phyloP scores from a whole-genome alignment of 1,140 invertebrate genomes.

The Trichonephila clavata region DNA sequence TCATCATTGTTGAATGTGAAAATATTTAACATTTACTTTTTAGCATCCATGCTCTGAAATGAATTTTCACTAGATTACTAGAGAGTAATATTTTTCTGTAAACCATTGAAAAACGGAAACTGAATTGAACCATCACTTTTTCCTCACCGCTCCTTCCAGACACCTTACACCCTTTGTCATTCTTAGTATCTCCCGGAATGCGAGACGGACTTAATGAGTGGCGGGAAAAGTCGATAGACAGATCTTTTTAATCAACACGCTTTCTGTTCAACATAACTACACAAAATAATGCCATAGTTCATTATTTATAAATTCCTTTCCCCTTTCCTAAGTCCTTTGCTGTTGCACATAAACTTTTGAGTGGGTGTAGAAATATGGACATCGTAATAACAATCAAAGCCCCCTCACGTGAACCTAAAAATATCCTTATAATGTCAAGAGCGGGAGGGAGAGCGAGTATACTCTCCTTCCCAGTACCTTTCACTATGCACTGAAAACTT shows the following conservation, averaged over 20 bases:
- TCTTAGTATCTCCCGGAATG: background rate
- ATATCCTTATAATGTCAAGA: slow-evolving; percentile 32
- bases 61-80: too few species aligned
- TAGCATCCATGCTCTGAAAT: too few species aligned
- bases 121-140: background rate
- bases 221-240: background rate
- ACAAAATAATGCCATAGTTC: background rate
- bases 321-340: background rate
- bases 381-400: slow-evolving; percentile 11
- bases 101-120: background rate
- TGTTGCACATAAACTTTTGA: background rate
- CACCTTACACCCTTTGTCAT: background rate
- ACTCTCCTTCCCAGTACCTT: background rate
- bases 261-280: background rate
- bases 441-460: background rate
- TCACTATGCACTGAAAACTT: slow-evolving; percentile 7
- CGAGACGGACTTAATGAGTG: slow-evolving; percentile 2
- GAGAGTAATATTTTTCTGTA: too few species aligned
- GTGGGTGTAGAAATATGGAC: slow-evolving; percentile 22
- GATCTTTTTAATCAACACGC: background rate
- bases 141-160: background rate
- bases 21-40: too few species aligned
- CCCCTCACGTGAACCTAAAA: slow-evolving; percentile 64
- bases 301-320: background rate
- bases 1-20: too few species aligned